Evolutionary conservation across 1,140 invertebrate species (phyloP).

Genomic region (Saccostrea cuccullata): DNA sequence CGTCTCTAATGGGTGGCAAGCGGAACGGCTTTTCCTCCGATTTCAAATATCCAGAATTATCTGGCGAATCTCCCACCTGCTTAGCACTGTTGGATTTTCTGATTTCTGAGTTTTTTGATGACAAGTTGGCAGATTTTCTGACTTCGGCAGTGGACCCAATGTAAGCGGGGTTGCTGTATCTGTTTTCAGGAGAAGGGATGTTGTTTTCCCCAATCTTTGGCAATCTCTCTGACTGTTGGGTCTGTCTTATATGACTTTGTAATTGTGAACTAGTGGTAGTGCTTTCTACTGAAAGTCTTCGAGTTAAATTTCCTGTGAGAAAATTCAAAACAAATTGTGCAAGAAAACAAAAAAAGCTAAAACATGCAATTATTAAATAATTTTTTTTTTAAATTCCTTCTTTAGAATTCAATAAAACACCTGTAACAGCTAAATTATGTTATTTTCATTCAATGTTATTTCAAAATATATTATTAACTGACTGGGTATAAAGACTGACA

Average conservation of each 20-base stretch:
- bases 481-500: too few species aligned
- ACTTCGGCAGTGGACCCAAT: neutral
- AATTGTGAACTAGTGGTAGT: neutral
- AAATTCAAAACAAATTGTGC: neutral
- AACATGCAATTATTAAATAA: too few species aligned
- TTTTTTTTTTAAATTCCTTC: too few species aligned
- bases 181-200: neutral
- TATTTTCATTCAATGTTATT: too few species aligned
- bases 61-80: neutral
- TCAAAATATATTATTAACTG: too few species aligned
- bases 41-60: neutral
- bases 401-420: too few species aligned
- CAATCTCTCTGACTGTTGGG: neutral
- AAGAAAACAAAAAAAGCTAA: neutral
- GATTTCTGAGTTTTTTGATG: constrained; percentile 5
- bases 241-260: neutral
- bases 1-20: constrained; percentile 30
- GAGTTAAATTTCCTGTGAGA: neutral
- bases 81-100: constrained; percentile 17
- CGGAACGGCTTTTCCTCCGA: constrained; percentile 5
- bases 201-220: constrained; percentile 20
- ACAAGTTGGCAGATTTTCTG: constrained; percentile 21
- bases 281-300: constrained; percentile 3
- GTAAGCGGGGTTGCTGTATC: neutral
- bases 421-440: too few species aligned